Evolutionary conservation across 2,888 invertebrate species (phyloP).

Genomic region (Rhagonycha lutea): DNA sequence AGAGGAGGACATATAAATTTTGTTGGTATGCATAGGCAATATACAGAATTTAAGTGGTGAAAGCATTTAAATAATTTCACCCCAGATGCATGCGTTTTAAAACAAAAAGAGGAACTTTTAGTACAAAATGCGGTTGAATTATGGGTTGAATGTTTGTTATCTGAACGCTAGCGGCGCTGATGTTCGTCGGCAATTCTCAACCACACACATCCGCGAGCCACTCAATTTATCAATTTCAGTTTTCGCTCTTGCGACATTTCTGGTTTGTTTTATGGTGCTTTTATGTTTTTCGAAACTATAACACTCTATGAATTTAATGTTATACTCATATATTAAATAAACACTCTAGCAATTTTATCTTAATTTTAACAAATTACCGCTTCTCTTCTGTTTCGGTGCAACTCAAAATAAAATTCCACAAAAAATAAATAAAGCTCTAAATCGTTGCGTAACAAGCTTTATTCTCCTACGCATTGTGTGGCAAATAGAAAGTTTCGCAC

Average conservation of each 20-base stretch:
- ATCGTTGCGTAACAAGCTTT: neutral
- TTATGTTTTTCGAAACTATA: constrained; percentile 29
- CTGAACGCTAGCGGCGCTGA: constrained; percentile 31
- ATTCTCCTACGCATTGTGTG: neutral
- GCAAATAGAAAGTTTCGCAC: neutral
- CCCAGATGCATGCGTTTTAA: constrained; percentile 12
- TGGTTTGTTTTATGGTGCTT: constrained; percentile 31
- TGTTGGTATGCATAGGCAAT: neutral
- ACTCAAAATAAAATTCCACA: neutral
- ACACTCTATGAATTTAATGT: constrained; percentile 20
- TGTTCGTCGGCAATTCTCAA: constrained; percentile 32
- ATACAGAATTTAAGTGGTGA: constrained; percentile 5
- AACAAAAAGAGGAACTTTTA: constrained; percentile 27
- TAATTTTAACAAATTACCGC: neutral
- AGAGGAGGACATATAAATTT: neutral
- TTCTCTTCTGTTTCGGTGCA: neutral
- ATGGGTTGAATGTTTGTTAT: constrained; percentile 27
- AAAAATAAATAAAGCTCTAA: neutral
- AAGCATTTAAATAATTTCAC: constrained; percentile 24
- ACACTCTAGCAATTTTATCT: constrained; percentile 17
- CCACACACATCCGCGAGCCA: constrained; percentile 33
- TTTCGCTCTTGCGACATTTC: constrained; percentile 31
- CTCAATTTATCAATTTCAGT: constrained; percentile 37
- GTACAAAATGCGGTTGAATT: constrained; percentile 30
- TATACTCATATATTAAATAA: constrained; percentile 23